phyloP scores from a whole-genome alignment of 92 coral and sea anemone genomes.

The Porites divaricata region DNA sequence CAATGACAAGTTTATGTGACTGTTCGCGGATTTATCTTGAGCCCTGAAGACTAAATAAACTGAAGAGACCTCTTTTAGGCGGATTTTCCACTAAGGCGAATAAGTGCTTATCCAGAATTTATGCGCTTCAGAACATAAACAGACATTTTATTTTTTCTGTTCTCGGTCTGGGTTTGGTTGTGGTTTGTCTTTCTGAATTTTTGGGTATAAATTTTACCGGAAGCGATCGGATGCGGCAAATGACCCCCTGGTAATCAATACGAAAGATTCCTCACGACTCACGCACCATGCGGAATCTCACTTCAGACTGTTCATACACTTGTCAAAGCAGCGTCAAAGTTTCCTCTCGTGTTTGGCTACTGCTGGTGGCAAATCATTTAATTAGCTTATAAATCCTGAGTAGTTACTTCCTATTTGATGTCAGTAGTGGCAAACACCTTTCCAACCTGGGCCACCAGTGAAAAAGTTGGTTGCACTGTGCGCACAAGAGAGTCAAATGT shows the following conservation, averaged over 20 bases:
- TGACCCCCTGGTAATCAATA: slow-evolving; percentile 85
- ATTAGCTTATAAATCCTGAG: slow-evolving; percentile 29
- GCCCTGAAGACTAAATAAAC: background rate
- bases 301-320: background rate
- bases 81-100: background rate
- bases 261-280: slow-evolving; percentile 37
- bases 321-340: background rate
- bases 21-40: background rate
- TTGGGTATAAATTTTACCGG: slow-evolving; percentile 62
- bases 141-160: background rate
- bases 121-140: background rate
- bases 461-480: background rate
- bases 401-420: slow-evolving; percentile 28
- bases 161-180: slow-evolving; percentile 19
- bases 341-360: background rate
- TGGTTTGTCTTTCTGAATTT: slow-evolving; percentile 32
- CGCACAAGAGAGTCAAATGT: background rate
- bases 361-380: slow-evolving; percentile 14
- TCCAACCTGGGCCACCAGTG: background rate
- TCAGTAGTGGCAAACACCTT: background rate
- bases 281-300: background rate
- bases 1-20: slow-evolving; percentile 14
- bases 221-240: slow-evolving; percentile 54
- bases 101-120: slow-evolving; percentile 9
- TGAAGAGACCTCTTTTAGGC: background rate